phyloP scores from a whole-genome alignment of 2,797 vertebrate genomes.

The Apodemus agrarius region DNA sequence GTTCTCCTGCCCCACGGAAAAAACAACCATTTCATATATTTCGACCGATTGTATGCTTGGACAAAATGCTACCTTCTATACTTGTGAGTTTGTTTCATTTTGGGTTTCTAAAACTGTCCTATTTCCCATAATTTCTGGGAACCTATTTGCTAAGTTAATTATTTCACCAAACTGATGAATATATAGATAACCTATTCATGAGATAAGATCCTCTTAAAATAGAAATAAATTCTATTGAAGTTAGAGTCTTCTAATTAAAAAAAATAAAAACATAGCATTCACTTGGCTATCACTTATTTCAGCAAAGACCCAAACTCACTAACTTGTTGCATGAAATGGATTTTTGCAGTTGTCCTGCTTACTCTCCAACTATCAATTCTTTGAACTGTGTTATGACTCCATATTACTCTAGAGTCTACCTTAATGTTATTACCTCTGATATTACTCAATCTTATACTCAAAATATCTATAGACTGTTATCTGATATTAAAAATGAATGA shows the following conservation, averaged over 20 bases:
- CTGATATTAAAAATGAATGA: background rate
- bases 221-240: background rate
- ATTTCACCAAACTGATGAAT: background rate
- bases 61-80: too few species aligned
- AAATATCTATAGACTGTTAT: background rate
- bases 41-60: too few species aligned
- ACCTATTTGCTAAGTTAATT: background rate
- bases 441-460: background rate
- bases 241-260: too few species aligned
- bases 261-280: background rate
- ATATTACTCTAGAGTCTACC: too few species aligned
- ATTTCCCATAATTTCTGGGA: background rate
- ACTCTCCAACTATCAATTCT: too few species aligned
- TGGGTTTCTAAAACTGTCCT: background rate
- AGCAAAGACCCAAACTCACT: too few species aligned
- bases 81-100: background rate
- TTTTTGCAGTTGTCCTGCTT: background rate
- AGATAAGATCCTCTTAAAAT: too few species aligned
- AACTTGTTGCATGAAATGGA: background rate
- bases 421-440: too few species aligned
- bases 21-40: fast-evolving
- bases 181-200: background rate
- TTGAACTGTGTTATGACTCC: background rate
- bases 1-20: fast-evolving
- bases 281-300: background rate